Evolutionary conservation across 2,113 vertebrate genomes (phyloP).

Genomic region (Elephas maximus): DNA sequence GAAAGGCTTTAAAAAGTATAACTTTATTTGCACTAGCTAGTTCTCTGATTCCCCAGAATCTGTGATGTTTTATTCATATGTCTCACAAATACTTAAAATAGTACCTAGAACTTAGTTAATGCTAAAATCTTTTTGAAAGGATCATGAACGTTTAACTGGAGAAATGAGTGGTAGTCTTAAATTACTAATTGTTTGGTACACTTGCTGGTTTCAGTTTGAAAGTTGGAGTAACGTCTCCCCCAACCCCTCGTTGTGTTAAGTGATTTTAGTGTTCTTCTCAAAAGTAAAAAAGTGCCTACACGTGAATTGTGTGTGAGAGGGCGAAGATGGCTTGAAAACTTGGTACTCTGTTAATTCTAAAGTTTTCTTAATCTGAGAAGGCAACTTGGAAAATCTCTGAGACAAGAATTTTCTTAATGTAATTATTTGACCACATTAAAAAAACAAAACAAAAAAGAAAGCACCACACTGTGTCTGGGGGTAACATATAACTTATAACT

Average conservation of each 20-base stretch:
- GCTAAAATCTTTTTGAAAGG: slow-evolving; percentile 8
- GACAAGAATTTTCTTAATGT: slow-evolving; percentile 17
- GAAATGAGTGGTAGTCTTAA: slow-evolving; percentile 1
- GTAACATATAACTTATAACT: neutral
- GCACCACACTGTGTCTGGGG: neutral
- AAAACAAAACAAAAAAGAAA: neutral
- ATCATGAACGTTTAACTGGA: slow-evolving; percentile 9
- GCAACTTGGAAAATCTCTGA: slow-evolving; percentile 24
- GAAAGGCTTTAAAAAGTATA: slow-evolving; percentile 7
- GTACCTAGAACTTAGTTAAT: neutral
- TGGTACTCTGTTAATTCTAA: slow-evolving; percentile 47
- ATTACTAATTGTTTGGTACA: neutral
- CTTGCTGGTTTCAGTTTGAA: slow-evolving; percentile 5
- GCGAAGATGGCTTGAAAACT: neutral
- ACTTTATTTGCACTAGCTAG: slow-evolving; percentile 24
- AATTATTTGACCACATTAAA: slow-evolving; percentile 8
- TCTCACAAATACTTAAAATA: neutral
- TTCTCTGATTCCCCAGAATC: neutral
- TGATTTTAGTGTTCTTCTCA: slow-evolving; percentile 47
- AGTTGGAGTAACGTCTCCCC: slow-evolving; percentile 13
- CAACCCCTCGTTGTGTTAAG: neutral
- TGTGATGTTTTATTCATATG: slow-evolving; percentile 30
- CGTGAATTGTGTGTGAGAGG: neutral
- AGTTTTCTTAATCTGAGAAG: slow-evolving; percentile 14
- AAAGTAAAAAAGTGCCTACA: neutral